Conservation (phyloP, 2,797 vertebrate genomes). For the Spondyliosoma cantharus region DNA sequence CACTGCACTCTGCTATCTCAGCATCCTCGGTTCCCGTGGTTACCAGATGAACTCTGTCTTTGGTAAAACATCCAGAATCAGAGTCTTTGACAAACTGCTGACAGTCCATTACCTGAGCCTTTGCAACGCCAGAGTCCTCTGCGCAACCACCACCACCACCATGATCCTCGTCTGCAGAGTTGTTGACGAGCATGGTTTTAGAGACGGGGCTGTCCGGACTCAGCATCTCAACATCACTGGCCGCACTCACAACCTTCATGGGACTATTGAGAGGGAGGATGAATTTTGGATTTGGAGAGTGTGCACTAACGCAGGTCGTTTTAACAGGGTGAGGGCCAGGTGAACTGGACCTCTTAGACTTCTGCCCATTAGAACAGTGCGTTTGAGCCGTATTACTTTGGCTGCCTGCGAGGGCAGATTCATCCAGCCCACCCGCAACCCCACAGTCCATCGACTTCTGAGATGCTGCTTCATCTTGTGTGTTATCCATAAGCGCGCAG, state of each 20-base stretch:
- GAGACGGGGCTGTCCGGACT: constrained; percentile 77
- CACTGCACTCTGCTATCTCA: constrained; percentile 60
- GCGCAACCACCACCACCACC: constrained; percentile 19
- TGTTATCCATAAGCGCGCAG: constrained; percentile 15
- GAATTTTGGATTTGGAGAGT: constrained; percentile 56
- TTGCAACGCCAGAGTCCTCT: constrained; percentile 38
- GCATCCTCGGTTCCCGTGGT: constrained; percentile 59
- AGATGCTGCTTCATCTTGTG: constrained; percentile 44
- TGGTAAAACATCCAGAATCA: constrained; percentile 49
- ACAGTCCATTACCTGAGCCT: constrained; percentile 38
- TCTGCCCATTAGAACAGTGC: constrained; percentile 69
- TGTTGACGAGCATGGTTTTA: constrained; percentile 43
- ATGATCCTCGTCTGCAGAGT: constrained; percentile 48
- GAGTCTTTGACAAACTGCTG: constrained; percentile 43
- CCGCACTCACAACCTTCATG: constrained; percentile 33
- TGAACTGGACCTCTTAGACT: constrained; percentile 65
- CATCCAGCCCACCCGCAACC: constrained; percentile 27
- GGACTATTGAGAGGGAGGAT: constrained; percentile 61
- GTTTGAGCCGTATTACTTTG: constrained; percentile 30
- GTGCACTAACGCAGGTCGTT: constrained; percentile 44
- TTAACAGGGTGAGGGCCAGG: constrained; percentile 64
- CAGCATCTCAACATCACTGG: constrained; percentile 80
- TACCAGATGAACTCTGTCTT: constrained; percentile 46
- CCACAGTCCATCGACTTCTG: constrained; percentile 58
- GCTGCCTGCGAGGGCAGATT: constrained; percentile 18